These are phyloP conservation scores for Parazoanthus atlanticus DNA, from an alignment of 92 coral and sea anemone species.

Conservation along the genomic window DNA sequence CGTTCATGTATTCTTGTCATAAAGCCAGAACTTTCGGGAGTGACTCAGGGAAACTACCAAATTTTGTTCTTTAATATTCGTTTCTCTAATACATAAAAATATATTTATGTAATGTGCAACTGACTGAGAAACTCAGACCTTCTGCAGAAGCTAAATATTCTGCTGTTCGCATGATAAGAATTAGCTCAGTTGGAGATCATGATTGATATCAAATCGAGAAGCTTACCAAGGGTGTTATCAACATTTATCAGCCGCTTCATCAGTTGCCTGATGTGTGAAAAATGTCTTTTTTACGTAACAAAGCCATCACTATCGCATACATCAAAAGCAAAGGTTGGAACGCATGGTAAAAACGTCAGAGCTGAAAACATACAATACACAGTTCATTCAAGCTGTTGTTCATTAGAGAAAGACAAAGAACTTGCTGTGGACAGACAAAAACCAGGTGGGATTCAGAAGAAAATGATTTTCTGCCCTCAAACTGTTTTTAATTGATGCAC, in stretches of 20 bases:
- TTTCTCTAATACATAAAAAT: no score
- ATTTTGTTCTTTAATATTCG: no score
- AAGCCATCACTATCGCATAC: neutral
- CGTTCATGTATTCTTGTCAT: no score
- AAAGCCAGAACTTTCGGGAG: no score
- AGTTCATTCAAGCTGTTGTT: neutral
- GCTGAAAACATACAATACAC: neutral
- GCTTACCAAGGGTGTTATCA: neutral
- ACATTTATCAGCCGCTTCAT: neutral
- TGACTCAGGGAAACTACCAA: no score
- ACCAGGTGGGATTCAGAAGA: neutral
- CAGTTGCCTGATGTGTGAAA: neutral
- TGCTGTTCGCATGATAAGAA: neutral
- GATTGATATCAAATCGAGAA: neutral
- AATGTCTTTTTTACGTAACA: no score
- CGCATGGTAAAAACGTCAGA: neutral
- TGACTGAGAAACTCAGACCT: no score
- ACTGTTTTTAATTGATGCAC: neutral
- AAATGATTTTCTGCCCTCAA: neutral
- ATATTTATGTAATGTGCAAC: no score
- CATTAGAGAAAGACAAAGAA: neutral
- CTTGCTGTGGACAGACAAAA: neutral
- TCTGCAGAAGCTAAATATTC: neutral
- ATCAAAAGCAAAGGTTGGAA: conserved; percentile 15
- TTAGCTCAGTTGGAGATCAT: neutral